Evolutionary conservation across 2,888 invertebrate species (phyloP).

Genomic region (Himalopsyche anomala): DNA sequence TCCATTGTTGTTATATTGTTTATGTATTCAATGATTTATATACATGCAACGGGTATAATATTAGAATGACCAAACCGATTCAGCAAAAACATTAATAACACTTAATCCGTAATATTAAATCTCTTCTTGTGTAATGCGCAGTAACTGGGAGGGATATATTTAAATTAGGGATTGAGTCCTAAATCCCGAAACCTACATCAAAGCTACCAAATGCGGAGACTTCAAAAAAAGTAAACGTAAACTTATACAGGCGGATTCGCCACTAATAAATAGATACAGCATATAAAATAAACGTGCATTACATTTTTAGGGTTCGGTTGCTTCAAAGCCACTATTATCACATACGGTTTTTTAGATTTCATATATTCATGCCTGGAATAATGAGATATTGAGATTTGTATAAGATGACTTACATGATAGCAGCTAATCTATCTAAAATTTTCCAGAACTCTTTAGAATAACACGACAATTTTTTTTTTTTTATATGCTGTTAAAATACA

Average conservation of each 20-base stretch:
- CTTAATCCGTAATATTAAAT: conserved; percentile 55
- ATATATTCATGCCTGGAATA: too few relatives aligned
- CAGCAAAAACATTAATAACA: conserved; percentile 52
- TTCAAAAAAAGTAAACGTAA: conserved; percentile 23
- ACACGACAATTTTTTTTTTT: too few relatives aligned
- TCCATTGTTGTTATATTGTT: conserved; percentile 2
- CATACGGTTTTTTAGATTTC: too few relatives aligned
- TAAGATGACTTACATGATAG: too few relatives aligned
- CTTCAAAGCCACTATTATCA: too few relatives aligned
- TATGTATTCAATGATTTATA: conserved; percentile 26
- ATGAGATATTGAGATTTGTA: too few relatives aligned
- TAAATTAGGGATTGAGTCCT: conserved; percentile 61
- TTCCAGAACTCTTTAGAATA: too few relatives aligned
- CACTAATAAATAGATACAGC: not conserved
- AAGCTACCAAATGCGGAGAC: conserved; percentile 52
- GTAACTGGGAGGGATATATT: conserved; percentile 54
- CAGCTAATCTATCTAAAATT: too few relatives aligned
- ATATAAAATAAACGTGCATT: not conserved
- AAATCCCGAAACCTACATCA: conserved; percentile 60
- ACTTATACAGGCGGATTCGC: conserved; percentile 20
- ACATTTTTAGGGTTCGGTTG: too few relatives aligned
- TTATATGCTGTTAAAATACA: too few relatives aligned
- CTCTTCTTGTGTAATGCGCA: conserved; percentile 50
- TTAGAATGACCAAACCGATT: conserved; percentile 28
- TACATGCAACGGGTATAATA: not conserved